Evolutionary conservation across 1,140 invertebrate species (phyloP).

Genomic region (Rhyzopertha dominica): DNA sequence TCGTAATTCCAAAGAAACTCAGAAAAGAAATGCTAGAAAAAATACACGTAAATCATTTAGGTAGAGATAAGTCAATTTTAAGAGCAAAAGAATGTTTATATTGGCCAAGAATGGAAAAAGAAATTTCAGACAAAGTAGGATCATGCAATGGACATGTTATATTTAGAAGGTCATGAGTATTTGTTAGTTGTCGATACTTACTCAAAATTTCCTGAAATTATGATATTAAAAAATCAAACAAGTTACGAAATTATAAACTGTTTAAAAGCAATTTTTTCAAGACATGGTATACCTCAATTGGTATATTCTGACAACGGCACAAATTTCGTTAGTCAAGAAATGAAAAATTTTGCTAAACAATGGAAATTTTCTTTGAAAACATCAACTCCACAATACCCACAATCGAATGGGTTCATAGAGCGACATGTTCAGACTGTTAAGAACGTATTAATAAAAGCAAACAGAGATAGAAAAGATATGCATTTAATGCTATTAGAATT

Average conservation of each 20-base stretch:
- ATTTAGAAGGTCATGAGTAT: slow-evolving; percentile 38
- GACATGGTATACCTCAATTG: slow-evolving; percentile 24
- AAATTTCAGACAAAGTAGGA: slow-evolving; percentile 9
- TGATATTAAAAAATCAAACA: slow-evolving; percentile 18
- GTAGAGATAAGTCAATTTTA: slow-evolving; percentile 15
- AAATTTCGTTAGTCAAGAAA: slow-evolving; percentile 27
- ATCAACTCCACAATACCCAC: slow-evolving; percentile 40
- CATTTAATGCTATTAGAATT: slow-evolving; percentile 26
- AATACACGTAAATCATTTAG: slow-evolving; percentile 22
- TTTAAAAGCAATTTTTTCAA: slow-evolving; percentile 33
- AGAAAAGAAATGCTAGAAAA: slow-evolving; percentile 19
- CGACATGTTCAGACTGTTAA: slow-evolving; percentile 30
- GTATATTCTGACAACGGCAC: slow-evolving; percentile 24
- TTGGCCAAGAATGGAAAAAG: slow-evolving; percentile 17
- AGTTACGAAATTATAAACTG: slow-evolving; percentile 23
- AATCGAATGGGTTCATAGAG: slow-evolving; percentile 46
- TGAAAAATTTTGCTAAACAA: slow-evolving; percentile 42
- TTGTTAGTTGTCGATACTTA: slow-evolving; percentile 30
- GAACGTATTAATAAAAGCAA: slow-evolving; percentile 31
- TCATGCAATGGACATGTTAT: slow-evolving; percentile 30
- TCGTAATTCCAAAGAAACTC: slow-evolving; percentile 5
- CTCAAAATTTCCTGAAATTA: slow-evolving; percentile 30
- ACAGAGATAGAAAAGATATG: slow-evolving; percentile 17
- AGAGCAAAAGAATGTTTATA: slow-evolving; percentile 17
- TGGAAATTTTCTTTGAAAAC: no score